Evolutionary conservation across 1,140 invertebrate genomes (phyloP).

Genomic region (Trigoniulus corallinus): DNA sequence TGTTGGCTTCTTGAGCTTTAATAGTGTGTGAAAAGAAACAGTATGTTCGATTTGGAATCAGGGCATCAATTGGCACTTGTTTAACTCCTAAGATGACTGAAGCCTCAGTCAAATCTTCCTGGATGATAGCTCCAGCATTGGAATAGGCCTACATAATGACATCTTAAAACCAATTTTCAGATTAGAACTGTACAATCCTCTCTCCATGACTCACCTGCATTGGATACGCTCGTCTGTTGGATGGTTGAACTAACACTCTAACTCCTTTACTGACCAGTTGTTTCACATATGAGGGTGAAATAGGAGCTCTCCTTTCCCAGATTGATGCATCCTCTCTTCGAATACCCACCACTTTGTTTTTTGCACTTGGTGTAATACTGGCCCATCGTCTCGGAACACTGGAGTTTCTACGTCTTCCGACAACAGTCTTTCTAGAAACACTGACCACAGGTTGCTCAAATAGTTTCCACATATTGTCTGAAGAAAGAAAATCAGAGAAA

Average conservation of each 20-base stretch:
- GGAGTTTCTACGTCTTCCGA: too few species aligned
- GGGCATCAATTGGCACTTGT: slow-evolving; percentile 81
- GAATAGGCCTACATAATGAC: slow-evolving; percentile 50
- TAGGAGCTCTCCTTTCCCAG: slow-evolving; percentile 92
- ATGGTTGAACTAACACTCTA: slow-evolving; percentile 94
- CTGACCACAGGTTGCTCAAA: too few species aligned
- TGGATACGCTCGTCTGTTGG: slow-evolving; percentile 90
- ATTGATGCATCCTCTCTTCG: slow-evolving; percentile 84
- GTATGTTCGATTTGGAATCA: slow-evolving; percentile 92
- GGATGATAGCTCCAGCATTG: slow-evolving; percentile 71
- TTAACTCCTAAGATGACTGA: slow-evolving; percentile 95
- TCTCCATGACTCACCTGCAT: slow-evolving; percentile 57
- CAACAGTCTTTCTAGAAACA: too few species aligned
- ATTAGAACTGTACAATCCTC: too few species aligned
- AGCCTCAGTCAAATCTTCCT: slow-evolving; percentile 93
- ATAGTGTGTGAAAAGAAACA: slow-evolving; percentile 99
- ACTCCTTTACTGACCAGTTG: slow-evolving; percentile 69
- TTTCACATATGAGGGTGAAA: slow-evolving; percentile 79
- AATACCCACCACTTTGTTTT: slow-evolving; percentile 28
- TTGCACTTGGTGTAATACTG: too few species aligned
- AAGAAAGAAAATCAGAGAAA: too few species aligned
- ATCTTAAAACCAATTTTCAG: not conserved
- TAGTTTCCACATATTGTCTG: too few species aligned
- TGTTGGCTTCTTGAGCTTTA: slow-evolving; percentile 96
- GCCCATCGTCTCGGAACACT: too few species aligned